phyloP scores from a whole-genome alignment of 2,113 vertebrate genomes.

The Aegithalos caudatus region DNA sequence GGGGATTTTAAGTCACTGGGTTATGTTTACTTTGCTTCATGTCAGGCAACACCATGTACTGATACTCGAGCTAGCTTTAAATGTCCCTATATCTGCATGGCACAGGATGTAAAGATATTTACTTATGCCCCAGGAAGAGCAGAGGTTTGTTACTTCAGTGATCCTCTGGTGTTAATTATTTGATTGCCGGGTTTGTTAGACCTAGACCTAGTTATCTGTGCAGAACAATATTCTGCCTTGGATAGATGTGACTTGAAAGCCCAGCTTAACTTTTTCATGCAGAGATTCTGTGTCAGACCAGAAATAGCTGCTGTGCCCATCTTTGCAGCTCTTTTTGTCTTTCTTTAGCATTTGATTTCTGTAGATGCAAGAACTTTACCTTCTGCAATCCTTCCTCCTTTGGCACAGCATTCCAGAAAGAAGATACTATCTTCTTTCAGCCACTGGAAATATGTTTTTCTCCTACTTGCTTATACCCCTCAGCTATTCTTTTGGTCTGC shows the following conservation, averaged over 20 bases:
- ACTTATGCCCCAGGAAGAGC: neutral
- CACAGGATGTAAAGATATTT: neutral
- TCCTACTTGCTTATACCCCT: neutral
- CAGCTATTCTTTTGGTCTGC: neutral
- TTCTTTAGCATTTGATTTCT: neutral
- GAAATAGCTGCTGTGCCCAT: neutral
- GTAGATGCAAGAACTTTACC: neutral
- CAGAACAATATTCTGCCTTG: neutral
- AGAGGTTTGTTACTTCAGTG: conserved; percentile 8
- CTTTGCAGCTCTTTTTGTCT: conserved; percentile 17
- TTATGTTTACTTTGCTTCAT: neutral
- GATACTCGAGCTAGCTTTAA: neutral
- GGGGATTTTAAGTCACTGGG: neutral
- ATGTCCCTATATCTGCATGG: neutral
- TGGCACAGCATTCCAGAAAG: neutral
- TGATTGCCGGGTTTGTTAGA: conserved; percentile 26
- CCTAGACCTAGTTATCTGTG: neutral
- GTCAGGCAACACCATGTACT: neutral
- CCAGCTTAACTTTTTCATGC: neutral
- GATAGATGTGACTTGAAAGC: neutral
- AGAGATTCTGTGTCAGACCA: neutral
- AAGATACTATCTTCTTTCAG: neutral
- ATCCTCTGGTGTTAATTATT: conserved; percentile 10
- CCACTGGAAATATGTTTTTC: neutral
- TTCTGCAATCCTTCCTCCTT: neutral